phyloP scores from a whole-genome alignment of 2,113 vertebrate species.

The Grantiella picta region DNA sequence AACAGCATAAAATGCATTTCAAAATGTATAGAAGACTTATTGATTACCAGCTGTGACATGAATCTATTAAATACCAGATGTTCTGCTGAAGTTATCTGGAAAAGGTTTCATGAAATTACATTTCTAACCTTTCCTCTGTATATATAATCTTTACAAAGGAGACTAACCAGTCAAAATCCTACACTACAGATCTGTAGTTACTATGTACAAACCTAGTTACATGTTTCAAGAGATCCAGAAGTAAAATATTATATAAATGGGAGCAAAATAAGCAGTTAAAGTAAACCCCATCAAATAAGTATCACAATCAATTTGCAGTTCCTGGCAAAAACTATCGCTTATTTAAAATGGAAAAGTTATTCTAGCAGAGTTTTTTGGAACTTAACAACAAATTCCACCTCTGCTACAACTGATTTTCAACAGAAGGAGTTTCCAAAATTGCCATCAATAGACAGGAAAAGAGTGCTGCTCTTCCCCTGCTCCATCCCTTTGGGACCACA shows the following conservation, averaged over 20 bases:
- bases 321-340: background rate
- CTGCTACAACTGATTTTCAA: background rate
- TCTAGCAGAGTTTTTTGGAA: background rate
- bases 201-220: background rate
- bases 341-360: background rate
- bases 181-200: background rate
- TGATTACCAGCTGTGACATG: background rate
- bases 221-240: background rate
- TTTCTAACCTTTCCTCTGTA: background rate
- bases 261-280: background rate
- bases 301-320: background rate
- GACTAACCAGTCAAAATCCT: background rate
- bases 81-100: background rate
- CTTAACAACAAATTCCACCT: background rate
- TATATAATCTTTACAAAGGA: background rate
- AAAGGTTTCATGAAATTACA: background rate
- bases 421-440: background rate
- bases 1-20: background rate
- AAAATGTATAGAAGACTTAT: background rate
- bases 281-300: background rate
- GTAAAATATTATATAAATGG: background rate
- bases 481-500: conserved; percentile 12
- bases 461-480: background rate
- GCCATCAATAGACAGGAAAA: background rate
- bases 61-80: background rate